A percentile compares a stretch with the other conserved stretches of the same genome.
phyloP scores from a whole-genome alignment of 2,888 invertebrate species.

The Platycheirus rosarum region DNA sequence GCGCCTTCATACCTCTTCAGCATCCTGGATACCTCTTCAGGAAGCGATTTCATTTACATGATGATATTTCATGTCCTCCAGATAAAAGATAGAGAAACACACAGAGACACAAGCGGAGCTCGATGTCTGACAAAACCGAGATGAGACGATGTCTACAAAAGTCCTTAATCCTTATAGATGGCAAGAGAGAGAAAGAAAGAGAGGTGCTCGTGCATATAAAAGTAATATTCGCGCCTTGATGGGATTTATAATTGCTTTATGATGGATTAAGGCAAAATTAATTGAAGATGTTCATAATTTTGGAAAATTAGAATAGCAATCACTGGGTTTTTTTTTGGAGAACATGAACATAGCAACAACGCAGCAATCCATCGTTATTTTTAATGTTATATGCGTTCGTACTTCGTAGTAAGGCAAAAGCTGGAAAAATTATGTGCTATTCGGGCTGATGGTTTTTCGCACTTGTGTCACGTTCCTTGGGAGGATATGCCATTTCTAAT shows the following conservation, averaged over 20 bases:
- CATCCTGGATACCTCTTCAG: conserved; percentile 39
- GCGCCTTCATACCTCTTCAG: background rate
- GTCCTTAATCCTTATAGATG: too few relatives aligned
- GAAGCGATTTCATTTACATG: conserved; percentile 60
- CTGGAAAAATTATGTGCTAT: background rate
- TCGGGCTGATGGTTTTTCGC: conserved; percentile 1
- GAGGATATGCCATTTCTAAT: conserved; percentile 30
- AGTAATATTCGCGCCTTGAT: conserved; percentile 70
- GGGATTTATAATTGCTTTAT: conserved; percentile 74
- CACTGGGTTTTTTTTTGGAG: conserved; percentile 26
- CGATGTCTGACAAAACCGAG: conserved; percentile 46
- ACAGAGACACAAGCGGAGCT: conserved; percentile 45
- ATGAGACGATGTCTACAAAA: conserved; percentile 22
- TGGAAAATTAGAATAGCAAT: conserved; percentile 72
- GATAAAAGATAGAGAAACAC: conserved; percentile 43
- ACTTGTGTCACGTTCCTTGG: conserved; percentile 31
- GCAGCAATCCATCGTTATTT: conserved; percentile 13
- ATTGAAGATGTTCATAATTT: conserved; percentile 70
- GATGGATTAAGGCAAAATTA: conserved; percentile 69
- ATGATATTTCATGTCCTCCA: conserved; percentile 64
- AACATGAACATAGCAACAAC: conserved; percentile 9
- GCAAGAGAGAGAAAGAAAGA: too few relatives aligned
- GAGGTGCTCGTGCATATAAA: conserved; percentile 31
- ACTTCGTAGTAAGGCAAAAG: conserved; percentile 19
- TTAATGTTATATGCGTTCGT: conserved; percentile 9